Conservation (phyloP, 2,113 vertebrate species). For the Theropithecus gelada region DNA sequence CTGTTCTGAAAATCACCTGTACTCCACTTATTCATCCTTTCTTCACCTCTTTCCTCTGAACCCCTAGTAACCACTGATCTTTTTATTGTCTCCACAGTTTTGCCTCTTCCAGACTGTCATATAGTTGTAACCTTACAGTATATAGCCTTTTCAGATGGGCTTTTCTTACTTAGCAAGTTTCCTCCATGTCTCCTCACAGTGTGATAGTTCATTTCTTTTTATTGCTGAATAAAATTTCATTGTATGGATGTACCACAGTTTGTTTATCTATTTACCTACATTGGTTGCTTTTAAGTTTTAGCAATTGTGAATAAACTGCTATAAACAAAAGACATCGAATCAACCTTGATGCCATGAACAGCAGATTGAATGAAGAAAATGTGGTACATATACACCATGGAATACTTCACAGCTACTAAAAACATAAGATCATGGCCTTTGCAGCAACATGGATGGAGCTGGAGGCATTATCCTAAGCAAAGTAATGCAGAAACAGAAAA, state of each 20-base stretch:
- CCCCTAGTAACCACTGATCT: not conserved
- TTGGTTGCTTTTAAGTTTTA: not conserved
- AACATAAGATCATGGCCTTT: no score
- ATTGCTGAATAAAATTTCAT: not conserved
- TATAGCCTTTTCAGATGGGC: not conserved
- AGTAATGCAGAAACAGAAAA: no score
- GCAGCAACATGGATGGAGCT: no score
- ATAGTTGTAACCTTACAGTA: not conserved
- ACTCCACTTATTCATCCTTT: not conserved
- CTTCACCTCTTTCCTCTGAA: not conserved
- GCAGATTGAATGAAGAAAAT: no score
- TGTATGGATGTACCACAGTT: not conserved
- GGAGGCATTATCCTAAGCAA: no score
- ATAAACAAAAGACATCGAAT: no score
- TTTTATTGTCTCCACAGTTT: not conserved
- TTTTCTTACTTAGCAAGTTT: not conserved
- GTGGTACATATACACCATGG: no score
- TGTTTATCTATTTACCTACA: not conserved
- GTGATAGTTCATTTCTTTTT: not conserved
- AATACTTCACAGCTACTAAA: no score
- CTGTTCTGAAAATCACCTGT: not conserved
- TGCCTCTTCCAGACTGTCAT: not conserved
- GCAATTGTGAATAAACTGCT: not conserved
- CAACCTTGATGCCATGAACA: no score
- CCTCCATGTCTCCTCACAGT: not conserved